Conservation (phyloP, 2,797 vertebrate genomes). For the Poeciliopsis presidionis region DNA sequence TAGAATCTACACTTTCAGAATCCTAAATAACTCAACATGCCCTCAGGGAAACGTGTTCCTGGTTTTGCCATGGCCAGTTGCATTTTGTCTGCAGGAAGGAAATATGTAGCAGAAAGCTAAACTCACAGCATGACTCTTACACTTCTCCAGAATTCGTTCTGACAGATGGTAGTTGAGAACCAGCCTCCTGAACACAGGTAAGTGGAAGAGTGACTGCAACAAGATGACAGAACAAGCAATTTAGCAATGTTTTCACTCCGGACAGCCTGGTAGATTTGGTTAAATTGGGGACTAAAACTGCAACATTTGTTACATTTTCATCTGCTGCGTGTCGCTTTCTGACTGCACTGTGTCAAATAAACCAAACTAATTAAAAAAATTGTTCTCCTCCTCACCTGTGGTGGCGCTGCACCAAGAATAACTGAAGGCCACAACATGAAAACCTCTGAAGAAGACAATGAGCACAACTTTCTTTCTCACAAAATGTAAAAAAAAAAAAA, state of each 20-base stretch:
- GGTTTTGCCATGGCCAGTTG: not conserved
- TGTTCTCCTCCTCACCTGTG: too few species aligned
- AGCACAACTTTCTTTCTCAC: too few species aligned
- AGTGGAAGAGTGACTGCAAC: constrained; percentile 93
- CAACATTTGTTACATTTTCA: too few species aligned
- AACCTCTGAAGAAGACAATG: too few species aligned
- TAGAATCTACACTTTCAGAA: not conserved
- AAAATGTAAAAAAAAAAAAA: too few species aligned
- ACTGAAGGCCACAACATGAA: too few species aligned
- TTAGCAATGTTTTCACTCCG: not conserved
- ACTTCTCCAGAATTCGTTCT: constrained; percentile 85
- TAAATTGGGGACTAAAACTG: too few species aligned
- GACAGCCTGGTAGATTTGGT: too few species aligned
- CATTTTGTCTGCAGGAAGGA: not conserved
- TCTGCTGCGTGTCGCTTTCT: too few species aligned
- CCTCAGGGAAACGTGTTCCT: not conserved
- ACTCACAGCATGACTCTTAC: constrained; percentile 88
- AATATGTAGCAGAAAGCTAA: not conserved
- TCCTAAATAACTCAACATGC: not conserved
- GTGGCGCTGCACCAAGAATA: too few species aligned
- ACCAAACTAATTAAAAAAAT: too few species aligned
- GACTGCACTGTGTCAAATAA: too few species aligned
- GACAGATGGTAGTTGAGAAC: constrained; percentile 92
- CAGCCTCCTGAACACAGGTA: constrained; percentile 91
- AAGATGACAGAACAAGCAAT: constrained; percentile 24